Conservation (phyloP, 2,113 vertebrate species). For the Camelus bactrianus region DNA sequence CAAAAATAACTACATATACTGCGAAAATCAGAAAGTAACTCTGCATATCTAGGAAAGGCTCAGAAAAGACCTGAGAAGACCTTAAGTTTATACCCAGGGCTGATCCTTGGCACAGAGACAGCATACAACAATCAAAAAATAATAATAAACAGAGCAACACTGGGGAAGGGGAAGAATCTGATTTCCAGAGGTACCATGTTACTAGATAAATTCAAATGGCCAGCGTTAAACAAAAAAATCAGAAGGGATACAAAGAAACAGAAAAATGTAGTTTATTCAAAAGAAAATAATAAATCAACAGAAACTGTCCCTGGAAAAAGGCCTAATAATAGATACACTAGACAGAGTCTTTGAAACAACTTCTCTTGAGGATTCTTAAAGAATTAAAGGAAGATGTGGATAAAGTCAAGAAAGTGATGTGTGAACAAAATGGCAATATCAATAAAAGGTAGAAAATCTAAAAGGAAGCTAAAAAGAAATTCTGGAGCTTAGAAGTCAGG, state of each 20-base stretch:
- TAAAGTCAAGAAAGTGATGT: not conserved
- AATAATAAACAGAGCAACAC: not conserved
- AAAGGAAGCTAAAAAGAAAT: not conserved
- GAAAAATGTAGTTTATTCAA: not conserved
- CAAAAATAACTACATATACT: not conserved
- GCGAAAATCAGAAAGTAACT: not conserved
- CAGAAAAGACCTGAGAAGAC: not conserved
- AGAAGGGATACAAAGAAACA: not conserved
- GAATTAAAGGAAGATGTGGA: slow-evolving; percentile 1
- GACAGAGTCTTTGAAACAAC: not conserved
- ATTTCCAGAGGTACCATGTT: not conserved
- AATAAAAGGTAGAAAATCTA: not conserved
- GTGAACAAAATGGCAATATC: not conserved
- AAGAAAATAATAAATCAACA: not conserved
- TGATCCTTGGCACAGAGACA: not conserved
- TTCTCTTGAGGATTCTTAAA: slow-evolving; percentile 10
- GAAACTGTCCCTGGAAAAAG: not conserved
- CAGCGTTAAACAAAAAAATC: not conserved
- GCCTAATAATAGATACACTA: not conserved
- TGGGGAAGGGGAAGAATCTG: not conserved
- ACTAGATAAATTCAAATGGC: not conserved
- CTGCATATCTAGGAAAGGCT: not conserved
- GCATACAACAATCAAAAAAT: not conserved
- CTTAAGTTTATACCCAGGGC: not conserved
- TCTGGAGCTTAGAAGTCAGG: not conserved